Evolutionary conservation across 2,888 invertebrate genomes (phyloP).

Genomic region (Marronus borbonicus): DNA sequence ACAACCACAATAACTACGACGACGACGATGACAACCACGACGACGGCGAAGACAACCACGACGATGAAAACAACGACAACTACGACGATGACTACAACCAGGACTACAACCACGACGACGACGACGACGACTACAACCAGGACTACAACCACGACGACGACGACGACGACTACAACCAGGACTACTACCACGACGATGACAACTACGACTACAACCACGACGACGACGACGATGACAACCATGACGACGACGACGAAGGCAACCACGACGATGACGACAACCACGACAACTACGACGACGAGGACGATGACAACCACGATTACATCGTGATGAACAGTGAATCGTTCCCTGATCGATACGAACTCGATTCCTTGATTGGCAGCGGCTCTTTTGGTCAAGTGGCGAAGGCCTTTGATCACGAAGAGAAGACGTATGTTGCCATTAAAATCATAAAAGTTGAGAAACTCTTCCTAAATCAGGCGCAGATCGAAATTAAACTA

Average conservation of each 20-base stretch:
- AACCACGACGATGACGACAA: too few species aligned
- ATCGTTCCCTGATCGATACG: constrained; percentile 99
- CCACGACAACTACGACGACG: too few species aligned
- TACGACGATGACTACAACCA: too few species aligned
- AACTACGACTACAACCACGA: constrained; percentile 73
- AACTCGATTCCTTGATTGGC: constrained; percentile 99
- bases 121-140: constrained; percentile 79
- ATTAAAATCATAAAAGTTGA: constrained; percentile 99
- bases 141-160: too few species aligned
- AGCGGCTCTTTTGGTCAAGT: constrained; percentile 97
- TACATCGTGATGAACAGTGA: constrained; percentile 98
- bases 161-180: constrained; percentile 78
- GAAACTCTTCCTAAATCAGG: constrained; percentile 99
- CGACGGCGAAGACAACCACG: too few species aligned
- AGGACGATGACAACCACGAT: constrained; percentile 89
- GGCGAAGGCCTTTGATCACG: constrained; percentile 98
- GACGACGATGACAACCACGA: too few species aligned
- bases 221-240: too few species aligned
- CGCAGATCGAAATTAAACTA: constrained; percentile 99
- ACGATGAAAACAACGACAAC: too few species aligned
- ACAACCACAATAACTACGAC: constrained; percentile 73
- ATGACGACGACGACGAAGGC: too few species aligned
- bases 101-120: too few species aligned
- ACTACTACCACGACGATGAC: too few species aligned
- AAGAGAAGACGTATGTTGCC: constrained; percentile 98